Evolutionary conservation across 2,888 invertebrate species (phyloP).

Genomic region (Cloeon dipterum): DNA sequence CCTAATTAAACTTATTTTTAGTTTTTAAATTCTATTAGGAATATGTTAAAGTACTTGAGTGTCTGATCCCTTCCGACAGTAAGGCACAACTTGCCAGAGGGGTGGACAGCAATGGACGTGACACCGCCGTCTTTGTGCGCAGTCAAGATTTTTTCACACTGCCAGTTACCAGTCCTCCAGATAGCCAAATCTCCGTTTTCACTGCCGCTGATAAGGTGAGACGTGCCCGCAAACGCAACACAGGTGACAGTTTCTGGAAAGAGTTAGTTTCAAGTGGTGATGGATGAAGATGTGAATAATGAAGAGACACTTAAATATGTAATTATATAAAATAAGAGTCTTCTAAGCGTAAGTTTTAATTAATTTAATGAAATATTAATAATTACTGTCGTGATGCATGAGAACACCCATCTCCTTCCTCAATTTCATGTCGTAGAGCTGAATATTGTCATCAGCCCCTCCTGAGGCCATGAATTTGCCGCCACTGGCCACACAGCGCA

Average conservation of each 20-base stretch:
- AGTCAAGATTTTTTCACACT: slow-evolving; percentile 33
- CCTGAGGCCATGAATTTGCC: slow-evolving; percentile 64
- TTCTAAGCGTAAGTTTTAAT: too few relatives aligned
- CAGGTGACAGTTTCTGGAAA: slow-evolving; percentile 43
- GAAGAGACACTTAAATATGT: too few relatives aligned
- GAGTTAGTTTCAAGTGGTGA: too few relatives aligned
- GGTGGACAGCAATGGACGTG: slow-evolving; percentile 58
- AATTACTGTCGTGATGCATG: slow-evolving; percentile 57
- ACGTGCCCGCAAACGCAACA: slow-evolving; percentile 43
- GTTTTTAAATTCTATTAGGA: too few relatives aligned
- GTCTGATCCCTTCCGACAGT: slow-evolving; percentile 68
- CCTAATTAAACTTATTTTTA: too few relatives aligned
- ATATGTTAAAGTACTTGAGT: too few relatives aligned
- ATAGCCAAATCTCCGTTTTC: slow-evolving; percentile 67
- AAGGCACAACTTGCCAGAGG: slow-evolving; percentile 69
- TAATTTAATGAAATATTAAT: too few relatives aligned
- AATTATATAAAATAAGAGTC: too few relatives aligned
- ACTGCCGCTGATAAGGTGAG: slow-evolving; percentile 62
- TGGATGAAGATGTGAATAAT: not conserved
- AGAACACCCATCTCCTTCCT: slow-evolving; percentile 59
- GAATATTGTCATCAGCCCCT: slow-evolving; percentile 71
- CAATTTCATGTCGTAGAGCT: slow-evolving; percentile 57
- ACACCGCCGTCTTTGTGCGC: slow-evolving; percentile 53
- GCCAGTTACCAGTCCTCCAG: slow-evolving; percentile 65
- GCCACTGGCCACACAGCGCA: slow-evolving; percentile 45